Evolutionary conservation across 1,140 invertebrate species (phyloP).

Genomic region (Drosophila ananassae): DNA sequence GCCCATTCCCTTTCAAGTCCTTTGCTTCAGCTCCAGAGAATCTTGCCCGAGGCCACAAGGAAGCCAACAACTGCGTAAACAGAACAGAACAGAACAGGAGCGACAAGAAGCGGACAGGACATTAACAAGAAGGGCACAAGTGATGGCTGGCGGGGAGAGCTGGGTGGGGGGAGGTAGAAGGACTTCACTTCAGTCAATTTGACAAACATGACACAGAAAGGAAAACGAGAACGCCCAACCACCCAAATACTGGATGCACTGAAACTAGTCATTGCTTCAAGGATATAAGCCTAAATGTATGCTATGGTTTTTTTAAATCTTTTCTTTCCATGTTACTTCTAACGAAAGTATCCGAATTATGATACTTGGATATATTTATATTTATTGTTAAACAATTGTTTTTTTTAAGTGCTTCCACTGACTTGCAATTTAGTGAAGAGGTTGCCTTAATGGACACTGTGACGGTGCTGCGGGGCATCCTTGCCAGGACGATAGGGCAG

Average conservation of each 20-base stretch:
- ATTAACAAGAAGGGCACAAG: conserved; percentile 31
- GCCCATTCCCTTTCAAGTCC: not conserved
- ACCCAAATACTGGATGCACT: conserved; percentile 21
- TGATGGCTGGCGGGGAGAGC: conserved; percentile 19
- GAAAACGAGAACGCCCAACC: conserved; percentile 41
- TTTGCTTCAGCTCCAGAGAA: conserved; percentile 1
- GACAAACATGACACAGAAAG: conserved; percentile 77
- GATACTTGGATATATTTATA: not conserved
- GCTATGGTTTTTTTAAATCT: no score
- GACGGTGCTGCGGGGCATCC: conserved; percentile 41
- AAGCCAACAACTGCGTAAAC: conserved; percentile 49
- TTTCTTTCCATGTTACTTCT: no score
- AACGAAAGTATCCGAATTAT: no score
- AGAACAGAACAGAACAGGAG: conserved; percentile 31
- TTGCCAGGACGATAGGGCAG: not conserved
- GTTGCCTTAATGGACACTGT: conserved; percentile 52
- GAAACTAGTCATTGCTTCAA: not conserved
- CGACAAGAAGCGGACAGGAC: conserved; percentile 47
- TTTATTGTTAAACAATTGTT: not conserved
- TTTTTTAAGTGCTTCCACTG: conserved; percentile 34
- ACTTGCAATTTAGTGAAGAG: conserved; percentile 62
- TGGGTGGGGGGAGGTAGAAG: conserved; percentile 12
- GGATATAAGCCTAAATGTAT: no score
- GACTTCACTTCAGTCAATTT: conserved; percentile 69
- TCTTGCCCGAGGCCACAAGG: conserved; percentile 17